phyloP scores from a whole-genome alignment of 2,888 invertebrate genomes.

The Lottia gigantea region DNA sequence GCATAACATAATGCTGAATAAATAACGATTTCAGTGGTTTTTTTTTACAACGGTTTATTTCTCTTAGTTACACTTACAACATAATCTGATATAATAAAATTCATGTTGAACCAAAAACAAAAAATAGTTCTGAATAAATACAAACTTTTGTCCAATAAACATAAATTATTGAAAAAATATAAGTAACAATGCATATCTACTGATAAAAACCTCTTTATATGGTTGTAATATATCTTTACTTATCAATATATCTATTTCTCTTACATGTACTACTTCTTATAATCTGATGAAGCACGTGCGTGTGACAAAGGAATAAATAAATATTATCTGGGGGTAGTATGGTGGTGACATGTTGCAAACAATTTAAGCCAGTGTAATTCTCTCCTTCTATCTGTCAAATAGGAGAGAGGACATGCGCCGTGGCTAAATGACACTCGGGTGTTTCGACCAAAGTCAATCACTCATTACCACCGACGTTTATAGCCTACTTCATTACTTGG shows the following conservation, averaged over 20 bases:
- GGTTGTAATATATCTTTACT: neutral
- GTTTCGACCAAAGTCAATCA: slow-evolving; percentile 26
- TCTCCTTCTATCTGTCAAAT: slow-evolving; percentile 16
- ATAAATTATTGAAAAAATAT: no score
- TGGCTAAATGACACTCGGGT: slow-evolving; percentile 23
- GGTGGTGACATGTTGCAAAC: slow-evolving; percentile 29
- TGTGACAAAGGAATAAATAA: slow-evolving; percentile 23
- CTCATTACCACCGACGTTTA: neutral
- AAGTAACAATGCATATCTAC: no score
- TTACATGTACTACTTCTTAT: slow-evolving; percentile 17
- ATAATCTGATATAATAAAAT: no score
- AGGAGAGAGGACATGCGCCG: slow-evolving; percentile 19
- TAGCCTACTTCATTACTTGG: neutral
- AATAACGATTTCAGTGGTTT: no score
- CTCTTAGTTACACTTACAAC: no score
- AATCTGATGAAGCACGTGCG: slow-evolving; percentile 22
- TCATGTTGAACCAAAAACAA: no score
- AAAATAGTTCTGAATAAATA: no score
- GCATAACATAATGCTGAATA: no score
- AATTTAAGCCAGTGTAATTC: slow-evolving; percentile 26
- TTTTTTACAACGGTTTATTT: no score
- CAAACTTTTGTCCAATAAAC: no score
- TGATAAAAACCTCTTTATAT: no score
- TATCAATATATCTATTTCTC: slow-evolving; percentile 16
- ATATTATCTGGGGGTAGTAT: slow-evolving; percentile 24